Evolutionary conservation across 53 echinoderm and acorn worm species (phyloP).

Genomic region (Crossaster papposus): DNA sequence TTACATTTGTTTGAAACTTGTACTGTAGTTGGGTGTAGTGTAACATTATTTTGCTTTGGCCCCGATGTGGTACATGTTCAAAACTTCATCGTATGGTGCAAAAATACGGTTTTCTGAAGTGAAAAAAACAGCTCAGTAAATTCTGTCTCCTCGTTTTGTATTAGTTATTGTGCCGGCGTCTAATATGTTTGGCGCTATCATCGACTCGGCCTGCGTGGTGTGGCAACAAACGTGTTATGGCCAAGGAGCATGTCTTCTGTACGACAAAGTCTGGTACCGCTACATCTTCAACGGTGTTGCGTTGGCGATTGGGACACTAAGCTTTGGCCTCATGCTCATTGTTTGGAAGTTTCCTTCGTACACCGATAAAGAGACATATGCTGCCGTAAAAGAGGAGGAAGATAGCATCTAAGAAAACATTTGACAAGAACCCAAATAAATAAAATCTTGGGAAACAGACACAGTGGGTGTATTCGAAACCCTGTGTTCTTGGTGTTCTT

Average conservation of each 20-base stretch:
- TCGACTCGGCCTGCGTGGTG: constrained; percentile 11
- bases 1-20: too few relatives aligned
- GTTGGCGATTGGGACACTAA: not conserved
- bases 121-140: not conserved
- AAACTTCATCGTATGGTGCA: too few relatives aligned
- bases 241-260: constrained; percentile 8
- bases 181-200: not conserved
- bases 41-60: too few relatives aligned
- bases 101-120: not conserved
- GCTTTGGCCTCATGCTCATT: not conserved
- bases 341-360: not conserved
- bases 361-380: not conserved
- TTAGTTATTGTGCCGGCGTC: not conserved
- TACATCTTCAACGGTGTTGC: not conserved
- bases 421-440: too few relatives aligned
- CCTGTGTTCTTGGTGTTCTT: too few relatives aligned
- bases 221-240: constrained; percentile 20
- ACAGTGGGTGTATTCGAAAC: too few relatives aligned
- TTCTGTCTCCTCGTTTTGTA: not conserved
- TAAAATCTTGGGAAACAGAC: too few relatives aligned
- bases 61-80: too few relatives aligned
- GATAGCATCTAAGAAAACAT: not conserved
- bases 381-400: not conserved
- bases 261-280: constrained; percentile 18
- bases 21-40: too few relatives aligned